phyloP scores from a whole-genome alignment of 92 coral and sea anemone genomes.

The Virgularia gustaviana region DNA sequence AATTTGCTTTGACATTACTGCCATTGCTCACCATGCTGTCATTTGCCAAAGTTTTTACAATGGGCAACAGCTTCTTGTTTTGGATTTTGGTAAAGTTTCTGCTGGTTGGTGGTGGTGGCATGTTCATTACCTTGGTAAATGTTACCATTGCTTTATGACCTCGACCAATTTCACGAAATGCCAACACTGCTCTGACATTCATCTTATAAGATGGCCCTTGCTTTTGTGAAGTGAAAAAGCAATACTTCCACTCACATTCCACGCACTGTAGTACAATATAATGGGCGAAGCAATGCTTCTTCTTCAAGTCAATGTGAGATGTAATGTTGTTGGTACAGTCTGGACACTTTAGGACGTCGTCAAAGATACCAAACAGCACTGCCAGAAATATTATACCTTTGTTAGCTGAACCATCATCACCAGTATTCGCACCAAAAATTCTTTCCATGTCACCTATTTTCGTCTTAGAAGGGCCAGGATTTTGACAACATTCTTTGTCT shows the following conservation, averaged over 20 bases:
- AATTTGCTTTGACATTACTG: background rate
- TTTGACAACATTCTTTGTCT: background rate
- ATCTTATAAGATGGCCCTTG: background rate
- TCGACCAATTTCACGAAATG: background rate
- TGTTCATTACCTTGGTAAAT: background rate
- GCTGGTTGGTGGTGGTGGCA: background rate
- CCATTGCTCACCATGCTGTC: background rate
- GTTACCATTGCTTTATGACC: background rate
- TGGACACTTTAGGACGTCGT: no score
- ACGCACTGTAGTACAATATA: conserved; percentile 2
- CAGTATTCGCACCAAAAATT: background rate
- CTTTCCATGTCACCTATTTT: background rate
- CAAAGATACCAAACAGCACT: no score
- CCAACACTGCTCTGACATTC: background rate
- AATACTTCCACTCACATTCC: conserved; percentile 3
- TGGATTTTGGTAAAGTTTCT: background rate
- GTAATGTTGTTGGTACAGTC: no score
- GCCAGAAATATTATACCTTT: no score
- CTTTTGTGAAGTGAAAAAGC: background rate
- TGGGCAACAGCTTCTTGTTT: background rate
- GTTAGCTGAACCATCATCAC: background rate
- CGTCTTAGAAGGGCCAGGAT: background rate
- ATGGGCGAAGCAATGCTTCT: conserved; percentile 12
- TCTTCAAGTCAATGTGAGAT: background rate
- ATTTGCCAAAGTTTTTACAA: background rate